Evolutionary conservation across 1,140 invertebrate genomes (phyloP).

Genomic region (Panagrolaimus sp.): DNA sequence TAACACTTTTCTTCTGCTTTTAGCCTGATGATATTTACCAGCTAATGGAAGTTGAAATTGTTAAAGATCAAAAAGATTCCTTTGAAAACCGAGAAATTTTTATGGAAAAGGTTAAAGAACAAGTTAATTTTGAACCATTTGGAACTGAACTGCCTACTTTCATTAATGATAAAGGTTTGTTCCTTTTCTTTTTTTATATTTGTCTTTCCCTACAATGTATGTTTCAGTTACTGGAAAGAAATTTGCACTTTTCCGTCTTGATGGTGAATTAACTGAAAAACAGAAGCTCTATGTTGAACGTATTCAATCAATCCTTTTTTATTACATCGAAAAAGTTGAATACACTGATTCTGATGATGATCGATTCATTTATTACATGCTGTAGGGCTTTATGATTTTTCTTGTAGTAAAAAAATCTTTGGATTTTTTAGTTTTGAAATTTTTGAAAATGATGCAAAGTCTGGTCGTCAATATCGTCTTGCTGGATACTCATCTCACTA

Average conservation of each 20-base stretch:
- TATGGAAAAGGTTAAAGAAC: neutral
- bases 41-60: constrained; percentile 32
- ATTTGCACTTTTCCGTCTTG: neutral
- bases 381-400: constrained; percentile 67
- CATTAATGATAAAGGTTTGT: neutral
- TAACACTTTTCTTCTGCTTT: neutral
- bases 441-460: constrained; percentile 12
- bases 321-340: constrained; percentile 81
- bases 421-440: constrained; percentile 29
- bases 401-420: neutral
- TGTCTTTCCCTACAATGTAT: too few species aligned
- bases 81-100: constrained; percentile 16
- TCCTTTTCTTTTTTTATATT: too few species aligned
- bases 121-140: neutral
- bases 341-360: constrained; percentile 87
- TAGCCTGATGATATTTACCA: constrained; percentile 37
- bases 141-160: neutral
- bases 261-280: constrained; percentile 2
- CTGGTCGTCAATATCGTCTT: constrained; percentile 61
- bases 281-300: constrained; percentile 61
- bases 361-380: constrained; percentile 81
- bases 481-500: constrained; percentile 83
- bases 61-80: constrained; percentile 32
- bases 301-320: constrained; percentile 83
- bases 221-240: neutral